Base-by-base conservation (phyloP, 1,140 invertebrate species). In the Idris sp. region DNA sequence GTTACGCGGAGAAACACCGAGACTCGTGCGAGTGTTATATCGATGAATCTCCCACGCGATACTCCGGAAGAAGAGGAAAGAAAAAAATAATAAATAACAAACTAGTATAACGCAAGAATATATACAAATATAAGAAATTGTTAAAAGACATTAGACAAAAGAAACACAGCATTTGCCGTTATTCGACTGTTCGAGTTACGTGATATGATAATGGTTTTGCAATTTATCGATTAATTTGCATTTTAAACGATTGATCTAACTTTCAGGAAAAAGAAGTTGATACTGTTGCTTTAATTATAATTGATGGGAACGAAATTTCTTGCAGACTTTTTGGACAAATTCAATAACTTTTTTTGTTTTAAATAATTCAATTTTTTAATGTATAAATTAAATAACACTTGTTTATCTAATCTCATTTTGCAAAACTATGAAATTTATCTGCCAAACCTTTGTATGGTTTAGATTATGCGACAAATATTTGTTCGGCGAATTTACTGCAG, bases 391-490 rank as follows among this genome's bases (percentile, higher is more conserved):
- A n/a, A n/a, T n/a, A n/a, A n/a, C n/a, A n/a, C n/a, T 22, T 77
- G 64, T 73, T 41, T 54, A 62, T 58, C 69, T 49, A 31, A 43
- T 64, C 68, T 64, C 41, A 19, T 41, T 48, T 49, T 16, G 43
- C 53, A 33, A 33, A 51, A 11, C 25, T 28, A 33, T 62, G 35
- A 62, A 62, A 36, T 40, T 54, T 61, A 65, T 67, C 62, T 67
- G 79, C 78, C 82, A 81, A 83, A 82, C 81, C 82, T 74, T 79
- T 84, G 81, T 84, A 78, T 83, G 72, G 49, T 65, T 83, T 82
- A 84, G 78, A 83, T 84, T n/a, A 84, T 28, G 59, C 22, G 4
- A 36, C 26, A 43, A 26, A 33, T 61, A 35, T 80, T 73, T 75
- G 25, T 53, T 22, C 33, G 56, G 35, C 40, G 58, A 59, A 51